Evolutionary conservation across 2,888 invertebrate species (phyloP).

Genomic region (Invenusta paracnida): DNA sequence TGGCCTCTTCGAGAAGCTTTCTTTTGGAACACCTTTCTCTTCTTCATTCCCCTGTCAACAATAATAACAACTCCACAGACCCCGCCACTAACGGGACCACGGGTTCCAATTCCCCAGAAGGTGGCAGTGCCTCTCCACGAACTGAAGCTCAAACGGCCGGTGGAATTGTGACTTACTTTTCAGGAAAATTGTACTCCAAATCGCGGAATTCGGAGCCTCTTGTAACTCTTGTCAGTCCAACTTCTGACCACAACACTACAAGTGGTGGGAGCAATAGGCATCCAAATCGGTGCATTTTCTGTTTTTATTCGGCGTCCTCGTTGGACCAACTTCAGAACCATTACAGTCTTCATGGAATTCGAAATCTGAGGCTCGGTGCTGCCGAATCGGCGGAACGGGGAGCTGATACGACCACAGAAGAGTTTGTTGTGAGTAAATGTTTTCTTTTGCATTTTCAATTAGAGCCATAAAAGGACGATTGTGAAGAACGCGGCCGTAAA

Average conservation of each 20-base stretch:
- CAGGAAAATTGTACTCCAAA: slow-evolving; percentile 31
- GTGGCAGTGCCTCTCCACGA: not conserved
- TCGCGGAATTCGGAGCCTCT: not conserved
- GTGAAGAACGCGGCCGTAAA: too few species aligned
- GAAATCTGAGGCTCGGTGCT: not conserved
- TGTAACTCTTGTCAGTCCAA: not conserved
- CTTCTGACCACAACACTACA: not conserved
- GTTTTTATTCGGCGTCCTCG: not conserved
- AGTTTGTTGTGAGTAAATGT: not conserved
- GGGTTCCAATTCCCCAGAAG: not conserved
- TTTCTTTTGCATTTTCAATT: too few species aligned
- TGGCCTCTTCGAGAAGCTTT: slow-evolving; percentile 24
- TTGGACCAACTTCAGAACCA: slow-evolving; percentile 18
- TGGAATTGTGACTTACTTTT: slow-evolving; percentile 31
- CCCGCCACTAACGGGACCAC: not conserved
- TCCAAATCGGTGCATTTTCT: slow-evolving; percentile 27
- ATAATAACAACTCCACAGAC: too few species aligned
- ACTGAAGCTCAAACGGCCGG: not conserved
- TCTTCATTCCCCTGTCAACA: too few species aligned
- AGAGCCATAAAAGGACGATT: too few species aligned
- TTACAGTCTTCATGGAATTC: slow-evolving; percentile 32
- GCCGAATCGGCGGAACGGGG: not conserved
- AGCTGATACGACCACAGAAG: not conserved
- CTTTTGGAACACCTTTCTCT: slow-evolving; percentile 31
- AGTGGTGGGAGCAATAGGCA: not conserved